phyloP scores from a whole-genome alignment of 2,888 invertebrate genomes.

The Megamerina dolium region DNA sequence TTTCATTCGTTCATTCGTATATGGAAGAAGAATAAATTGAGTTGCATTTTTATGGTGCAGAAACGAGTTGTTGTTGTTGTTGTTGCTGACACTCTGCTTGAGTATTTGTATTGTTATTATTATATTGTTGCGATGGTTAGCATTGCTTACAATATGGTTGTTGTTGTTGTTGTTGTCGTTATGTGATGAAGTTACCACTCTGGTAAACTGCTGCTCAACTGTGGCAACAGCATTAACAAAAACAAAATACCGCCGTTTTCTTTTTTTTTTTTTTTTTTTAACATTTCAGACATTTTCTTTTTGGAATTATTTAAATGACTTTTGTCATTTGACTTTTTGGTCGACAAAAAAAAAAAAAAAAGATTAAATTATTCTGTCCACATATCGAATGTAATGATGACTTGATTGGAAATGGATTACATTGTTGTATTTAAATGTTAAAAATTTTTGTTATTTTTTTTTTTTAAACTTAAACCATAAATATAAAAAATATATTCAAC shows the following conservation, averaged over 20 bases:
- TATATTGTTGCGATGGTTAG: conserved; percentile 10
- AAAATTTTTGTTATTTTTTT: too few species aligned
- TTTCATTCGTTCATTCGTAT: too few species aligned
- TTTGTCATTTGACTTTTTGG: conserved; percentile 3
- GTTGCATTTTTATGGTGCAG: conserved; percentile 17
- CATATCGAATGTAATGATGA: conserved; percentile 18
- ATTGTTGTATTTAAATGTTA: too few species aligned
- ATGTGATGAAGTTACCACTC: conserved; percentile 11
- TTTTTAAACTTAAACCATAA: too few species aligned
- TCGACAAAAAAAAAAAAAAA: too few species aligned
- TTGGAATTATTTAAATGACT: neutral
- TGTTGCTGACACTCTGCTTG: neutral
- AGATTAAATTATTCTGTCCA: too few species aligned
- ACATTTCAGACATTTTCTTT: neutral
- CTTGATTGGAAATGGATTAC: conserved; percentile 18
- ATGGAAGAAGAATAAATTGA: conserved; percentile 14
- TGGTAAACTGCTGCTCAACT: too few species aligned
- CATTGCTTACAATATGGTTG: too few species aligned
- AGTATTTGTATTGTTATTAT: conserved; percentile 1
- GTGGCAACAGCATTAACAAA: conserved; percentile 4
- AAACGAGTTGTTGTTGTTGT: conserved; percentile 5
- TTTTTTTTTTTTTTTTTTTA: neutral
- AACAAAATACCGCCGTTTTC: neutral
- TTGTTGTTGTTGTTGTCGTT: neutral
- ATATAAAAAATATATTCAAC: too few species aligned